These are phyloP conservation scores for Caretta caretta DNA, from an alignment of 2,113 vertebrate genomes.

Conservation along the genomic window DNA sequence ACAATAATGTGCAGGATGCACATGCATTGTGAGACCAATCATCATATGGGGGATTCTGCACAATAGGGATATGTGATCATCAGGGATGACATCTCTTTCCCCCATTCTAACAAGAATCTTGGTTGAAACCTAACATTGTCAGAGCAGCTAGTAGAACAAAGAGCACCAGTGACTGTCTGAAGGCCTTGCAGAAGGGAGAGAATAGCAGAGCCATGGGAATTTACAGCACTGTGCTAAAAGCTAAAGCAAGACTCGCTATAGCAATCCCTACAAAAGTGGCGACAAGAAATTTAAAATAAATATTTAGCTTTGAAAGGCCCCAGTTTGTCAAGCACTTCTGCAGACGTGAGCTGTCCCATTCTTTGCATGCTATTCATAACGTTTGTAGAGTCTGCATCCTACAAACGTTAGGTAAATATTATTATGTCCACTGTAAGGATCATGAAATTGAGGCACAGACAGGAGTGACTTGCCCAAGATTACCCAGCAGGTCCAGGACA, in stretches of 20 bases:
- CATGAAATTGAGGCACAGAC: neutral
- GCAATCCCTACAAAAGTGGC: neutral
- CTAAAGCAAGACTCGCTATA: neutral
- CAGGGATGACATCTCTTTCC: neutral
- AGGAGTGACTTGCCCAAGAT: neutral
- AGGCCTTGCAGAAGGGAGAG: neutral
- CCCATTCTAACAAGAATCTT: neutral
- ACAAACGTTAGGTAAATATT: neutral
- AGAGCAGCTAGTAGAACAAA: neutral
- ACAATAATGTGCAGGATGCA: neutral
- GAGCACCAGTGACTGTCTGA: neutral
- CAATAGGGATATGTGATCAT: neutral
- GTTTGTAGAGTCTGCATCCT: neutral
- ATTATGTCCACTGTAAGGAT: neutral
- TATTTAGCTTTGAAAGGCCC: neutral
- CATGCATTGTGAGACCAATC: neutral
- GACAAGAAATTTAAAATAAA: constrained; percentile 9
- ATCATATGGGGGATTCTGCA: neutral
- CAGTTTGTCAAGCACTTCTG: neutral
- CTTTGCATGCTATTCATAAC: constrained; percentile 4
- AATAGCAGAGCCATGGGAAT: neutral
- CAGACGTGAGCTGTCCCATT: neutral
- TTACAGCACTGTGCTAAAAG: neutral
- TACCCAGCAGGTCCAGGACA: neutral
- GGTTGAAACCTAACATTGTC: neutral